Conservation (phyloP, 2,797 vertebrate genomes). For the Sparus aurata region DNA sequence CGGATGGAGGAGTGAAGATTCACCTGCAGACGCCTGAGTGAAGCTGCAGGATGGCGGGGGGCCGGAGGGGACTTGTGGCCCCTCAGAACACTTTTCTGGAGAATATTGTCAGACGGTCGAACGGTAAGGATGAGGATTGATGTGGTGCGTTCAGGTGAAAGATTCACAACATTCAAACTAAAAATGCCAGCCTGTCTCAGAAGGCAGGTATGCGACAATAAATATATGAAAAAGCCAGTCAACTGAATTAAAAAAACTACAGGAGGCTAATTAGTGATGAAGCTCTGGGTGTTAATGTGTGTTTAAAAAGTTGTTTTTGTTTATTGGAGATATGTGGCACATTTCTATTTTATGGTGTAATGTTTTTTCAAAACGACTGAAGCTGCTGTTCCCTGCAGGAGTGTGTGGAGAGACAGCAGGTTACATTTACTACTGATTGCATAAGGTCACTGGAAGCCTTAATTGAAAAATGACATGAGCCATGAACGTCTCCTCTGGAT, state of each 20-base stretch:
- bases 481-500: not conserved
- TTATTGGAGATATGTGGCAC: not conserved
- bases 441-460: conserved; percentile 44
- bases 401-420: conserved; percentile 24
- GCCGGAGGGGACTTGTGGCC: conserved; percentile 96
- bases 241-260: conserved; percentile 11
- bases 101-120: conserved; percentile 97
- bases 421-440: conserved; percentile 47
- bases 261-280: conserved; percentile 15
- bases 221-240: not conserved
- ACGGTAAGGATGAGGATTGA: conserved; percentile 87
- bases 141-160: not conserved
- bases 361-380: conserved; percentile 2
- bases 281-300: not conserved
- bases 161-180: not conserved
- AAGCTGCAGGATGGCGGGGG: conserved; percentile 92
- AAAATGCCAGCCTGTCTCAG: not conserved
- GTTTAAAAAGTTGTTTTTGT: conserved; percentile 15
- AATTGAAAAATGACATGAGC: conserved; percentile 26
- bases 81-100: conserved; percentile 99
- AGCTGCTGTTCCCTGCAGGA: conserved; percentile 5
- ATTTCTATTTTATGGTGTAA: not conserved
- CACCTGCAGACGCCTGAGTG: conserved; percentile 80
- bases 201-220: not conserved
- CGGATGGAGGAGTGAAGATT: conserved; percentile 46